These are phyloP conservation scores for Cataglyphis cursor DNA, from an alignment of 2,888 invertebrate genomes.

Conservation along the genomic window DNA sequence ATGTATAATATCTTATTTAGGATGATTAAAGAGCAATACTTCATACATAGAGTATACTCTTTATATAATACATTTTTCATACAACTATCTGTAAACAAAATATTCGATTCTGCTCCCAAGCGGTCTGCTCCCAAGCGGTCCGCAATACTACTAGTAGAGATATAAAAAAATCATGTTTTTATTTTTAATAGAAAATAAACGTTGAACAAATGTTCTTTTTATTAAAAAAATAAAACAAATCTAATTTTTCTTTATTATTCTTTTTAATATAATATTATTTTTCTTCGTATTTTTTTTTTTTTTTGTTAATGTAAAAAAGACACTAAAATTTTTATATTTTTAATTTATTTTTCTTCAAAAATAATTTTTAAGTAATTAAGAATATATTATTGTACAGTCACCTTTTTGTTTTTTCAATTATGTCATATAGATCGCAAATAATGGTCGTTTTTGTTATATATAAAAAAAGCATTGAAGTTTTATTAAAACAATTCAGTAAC, in stretches of 20 bases:
- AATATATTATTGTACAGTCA: background rate
- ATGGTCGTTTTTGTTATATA: background rate
- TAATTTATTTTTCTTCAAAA: too few species aligned
- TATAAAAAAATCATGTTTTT: too few species aligned
- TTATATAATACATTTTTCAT: conserved; percentile 57
- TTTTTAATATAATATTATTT: too few species aligned
- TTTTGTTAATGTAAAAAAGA: too few species aligned
- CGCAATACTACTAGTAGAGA: conserved; percentile 21
- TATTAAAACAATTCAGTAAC: conserved; percentile 16
- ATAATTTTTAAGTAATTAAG: too few species aligned
- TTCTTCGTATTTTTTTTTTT: too few species aligned
- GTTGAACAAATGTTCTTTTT: too few species aligned
- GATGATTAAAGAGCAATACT: background rate
- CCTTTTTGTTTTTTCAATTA: background rate
- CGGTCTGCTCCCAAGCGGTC: conserved; percentile 64
- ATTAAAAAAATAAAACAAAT: too few species aligned
- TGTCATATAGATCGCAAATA: background rate
- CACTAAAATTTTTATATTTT: too few species aligned
- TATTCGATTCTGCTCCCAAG: conserved; percentile 69
- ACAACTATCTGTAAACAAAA: conserved; percentile 77
- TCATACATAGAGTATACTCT: background rate
- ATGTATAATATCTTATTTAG: conserved; percentile 1
- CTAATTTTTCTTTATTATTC: too few species aligned
- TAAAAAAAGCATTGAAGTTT: background rate
- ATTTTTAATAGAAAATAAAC: too few species aligned